Evolutionary conservation across 2,797 vertebrate species (phyloP).

Genomic region (Cephalopachus bancanus): DNA sequence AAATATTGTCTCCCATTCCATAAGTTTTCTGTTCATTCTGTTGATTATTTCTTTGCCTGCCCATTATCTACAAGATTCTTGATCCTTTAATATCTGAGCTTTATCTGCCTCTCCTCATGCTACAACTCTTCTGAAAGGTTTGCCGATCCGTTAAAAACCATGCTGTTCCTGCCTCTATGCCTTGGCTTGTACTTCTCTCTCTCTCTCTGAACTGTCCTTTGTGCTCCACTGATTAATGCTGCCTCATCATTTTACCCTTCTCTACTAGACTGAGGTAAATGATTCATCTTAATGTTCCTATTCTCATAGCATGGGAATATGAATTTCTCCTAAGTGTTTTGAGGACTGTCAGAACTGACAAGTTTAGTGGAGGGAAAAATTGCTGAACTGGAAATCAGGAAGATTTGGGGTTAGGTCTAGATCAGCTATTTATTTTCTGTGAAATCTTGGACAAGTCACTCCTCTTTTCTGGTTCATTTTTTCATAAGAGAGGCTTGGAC

Average conservation of each 20-base stretch:
- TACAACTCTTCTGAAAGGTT: slow-evolving; percentile 5
- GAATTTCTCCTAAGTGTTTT: background rate
- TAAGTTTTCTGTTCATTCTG: too few species aligned
- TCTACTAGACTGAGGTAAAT: background rate
- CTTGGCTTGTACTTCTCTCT: background rate
- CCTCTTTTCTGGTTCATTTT: background rate
- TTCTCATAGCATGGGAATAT: background rate
- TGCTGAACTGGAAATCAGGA: background rate
- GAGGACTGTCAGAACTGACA: background rate
- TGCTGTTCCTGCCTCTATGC: background rate
- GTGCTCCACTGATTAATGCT: background rate
- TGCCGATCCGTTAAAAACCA: background rate
- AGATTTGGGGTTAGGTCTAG: background rate
- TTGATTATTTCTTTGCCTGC: background rate
- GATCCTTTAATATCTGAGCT: background rate
- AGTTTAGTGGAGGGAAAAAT: background rate
- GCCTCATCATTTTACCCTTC: background rate
- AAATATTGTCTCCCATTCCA: too few species aligned
- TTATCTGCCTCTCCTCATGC: background rate
- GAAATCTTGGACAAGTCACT: background rate
- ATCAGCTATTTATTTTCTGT: background rate
- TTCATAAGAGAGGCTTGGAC: background rate
- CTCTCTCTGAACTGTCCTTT: background rate
- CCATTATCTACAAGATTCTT: background rate
- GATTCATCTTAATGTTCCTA: background rate